Percentiles rank a stretch among this genome's conserved stretches.
These are phyloP conservation scores for Botia almorhae DNA, from an alignment of 2,797 vertebrate genomes.

Conservation along the genomic window DNA sequence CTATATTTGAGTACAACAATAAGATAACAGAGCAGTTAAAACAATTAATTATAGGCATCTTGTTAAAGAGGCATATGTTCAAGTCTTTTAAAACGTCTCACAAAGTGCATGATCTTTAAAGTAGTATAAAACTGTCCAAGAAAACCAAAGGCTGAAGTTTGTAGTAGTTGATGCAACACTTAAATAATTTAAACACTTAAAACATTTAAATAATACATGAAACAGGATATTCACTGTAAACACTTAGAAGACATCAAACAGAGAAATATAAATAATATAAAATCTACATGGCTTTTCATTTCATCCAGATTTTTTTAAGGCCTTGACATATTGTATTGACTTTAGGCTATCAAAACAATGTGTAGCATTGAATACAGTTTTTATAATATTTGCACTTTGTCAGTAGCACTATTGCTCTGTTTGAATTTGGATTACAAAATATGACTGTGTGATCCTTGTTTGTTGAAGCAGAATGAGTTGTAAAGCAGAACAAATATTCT, in stretches of 20 bases:
- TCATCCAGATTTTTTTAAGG: constrained; percentile 33
- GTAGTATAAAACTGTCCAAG: constrained; percentile 66
- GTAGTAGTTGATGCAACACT: background rate
- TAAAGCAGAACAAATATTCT: constrained; percentile 37
- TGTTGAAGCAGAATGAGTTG: constrained; percentile 25
- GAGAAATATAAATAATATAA: constrained; percentile 70
- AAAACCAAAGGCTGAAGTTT: constrained; percentile 46
- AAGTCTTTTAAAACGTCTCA: constrained; percentile 80
- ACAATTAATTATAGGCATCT: constrained; percentile 78
- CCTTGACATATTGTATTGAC: background rate
- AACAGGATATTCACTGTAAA: constrained; percentile 66
- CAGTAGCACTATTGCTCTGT: background rate
- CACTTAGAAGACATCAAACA: constrained; percentile 50
- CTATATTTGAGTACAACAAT: constrained; percentile 46
- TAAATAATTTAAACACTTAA: too few species aligned
- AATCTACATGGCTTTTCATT: constrained; percentile 82
- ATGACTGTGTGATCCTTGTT: constrained; percentile 53
- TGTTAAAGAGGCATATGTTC: constrained; percentile 72
- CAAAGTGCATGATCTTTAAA: constrained; percentile 80
- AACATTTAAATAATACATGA: background rate
- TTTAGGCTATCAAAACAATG: constrained; percentile 8
- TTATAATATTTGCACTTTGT: background rate
- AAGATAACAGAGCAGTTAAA: constrained; percentile 72
- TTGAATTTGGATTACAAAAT: constrained; percentile 43
- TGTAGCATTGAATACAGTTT: background rate